Base-by-base conservation (phyloP, 2,888 invertebrate genomes). In the Campoletis raptor region DNA sequence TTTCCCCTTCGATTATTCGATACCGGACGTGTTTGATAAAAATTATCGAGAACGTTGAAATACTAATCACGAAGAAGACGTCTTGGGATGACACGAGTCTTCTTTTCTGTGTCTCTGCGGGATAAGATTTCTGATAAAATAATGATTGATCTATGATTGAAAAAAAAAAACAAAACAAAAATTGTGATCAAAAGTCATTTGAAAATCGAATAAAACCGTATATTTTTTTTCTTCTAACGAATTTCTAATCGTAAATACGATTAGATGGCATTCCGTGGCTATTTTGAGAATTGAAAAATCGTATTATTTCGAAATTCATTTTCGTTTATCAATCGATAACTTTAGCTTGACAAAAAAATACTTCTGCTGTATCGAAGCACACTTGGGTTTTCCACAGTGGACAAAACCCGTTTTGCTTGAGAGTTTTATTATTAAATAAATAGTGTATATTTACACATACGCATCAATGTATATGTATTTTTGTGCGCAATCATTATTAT, bases 331-430 rank as follows among this genome's bases (percentile, higher is more conserved):
- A 12, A 61, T 61, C 30, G 61, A 61, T 61, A 61, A 61, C 30
- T 61, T 12, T 24, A 57, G 57, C 24, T 24, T 30, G 18, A n/a
- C n/a, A 40, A 40, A 40, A 67, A 67, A n/a, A 40, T 40, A 5
- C 24, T 15, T 0, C 40, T 21, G 21, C 74, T 79, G 21, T 24
- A 45, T 61, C 64, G 79, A 37, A 40, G n/a, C 30, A 30, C 12
- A 61, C 82, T 74, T 83, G 85, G 85, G 61, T 85, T 85, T 85
- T 80, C 82, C 85, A 85, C 36, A 45, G 48, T 54, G 52, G 24
- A 36, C 70, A 76, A 85, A 85, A 85, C 82, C 82, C 64, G 85
- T 85, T 85, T 42, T 72, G 79, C 54, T 48, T 12, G 45, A 52
- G 12, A 69, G 52, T 72, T 72, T 61, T 24, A 40, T 42, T 40